Conservation (phyloP, 1,140 invertebrate species). For the Pararge aegeria region DNA sequence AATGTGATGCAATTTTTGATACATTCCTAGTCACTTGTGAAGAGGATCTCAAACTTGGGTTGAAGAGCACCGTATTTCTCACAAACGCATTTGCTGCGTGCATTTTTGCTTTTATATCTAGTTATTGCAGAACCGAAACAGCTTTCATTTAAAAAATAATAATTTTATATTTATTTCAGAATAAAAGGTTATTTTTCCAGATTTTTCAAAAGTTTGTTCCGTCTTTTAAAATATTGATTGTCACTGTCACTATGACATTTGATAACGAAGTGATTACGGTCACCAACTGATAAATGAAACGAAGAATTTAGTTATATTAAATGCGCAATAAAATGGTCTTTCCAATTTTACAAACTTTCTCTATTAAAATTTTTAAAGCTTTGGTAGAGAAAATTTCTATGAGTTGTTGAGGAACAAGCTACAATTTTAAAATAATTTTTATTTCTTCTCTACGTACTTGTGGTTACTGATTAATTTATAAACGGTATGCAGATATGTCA, state of each 20-base stretch:
- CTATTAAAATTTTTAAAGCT: too few relatives aligned
- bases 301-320: too few relatives aligned
- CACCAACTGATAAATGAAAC: too few relatives aligned
- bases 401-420: too few relatives aligned
- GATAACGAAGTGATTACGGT: too few relatives aligned
- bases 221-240: conserved; percentile 1
- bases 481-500: too few relatives aligned
- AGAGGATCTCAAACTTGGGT: conserved; percentile 51
- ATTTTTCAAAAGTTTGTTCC: conserved; percentile 47
- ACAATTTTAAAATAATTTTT: too few relatives aligned
- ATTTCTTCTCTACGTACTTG: too few relatives aligned
- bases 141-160: conserved; percentile 39
- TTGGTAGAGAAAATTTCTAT: too few relatives aligned
- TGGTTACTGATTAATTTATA: too few relatives aligned
- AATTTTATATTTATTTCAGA: conserved; percentile 21
- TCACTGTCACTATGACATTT: not conserved
- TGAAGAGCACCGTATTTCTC: conserved; percentile 50
- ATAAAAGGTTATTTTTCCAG: conserved; percentile 66
- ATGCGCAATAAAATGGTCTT: too few relatives aligned
- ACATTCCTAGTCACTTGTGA: conserved; percentile 48
- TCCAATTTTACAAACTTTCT: too few relatives aligned
- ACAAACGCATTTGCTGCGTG: conserved; percentile 57
- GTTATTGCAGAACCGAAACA: conserved; percentile 15
- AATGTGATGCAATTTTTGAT: conserved; percentile 66
- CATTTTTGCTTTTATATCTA: conserved; percentile 45